Base-by-base conservation (phyloP, 1,140 invertebrate genomes). In the Schlechtendalia chinensis region DNA sequence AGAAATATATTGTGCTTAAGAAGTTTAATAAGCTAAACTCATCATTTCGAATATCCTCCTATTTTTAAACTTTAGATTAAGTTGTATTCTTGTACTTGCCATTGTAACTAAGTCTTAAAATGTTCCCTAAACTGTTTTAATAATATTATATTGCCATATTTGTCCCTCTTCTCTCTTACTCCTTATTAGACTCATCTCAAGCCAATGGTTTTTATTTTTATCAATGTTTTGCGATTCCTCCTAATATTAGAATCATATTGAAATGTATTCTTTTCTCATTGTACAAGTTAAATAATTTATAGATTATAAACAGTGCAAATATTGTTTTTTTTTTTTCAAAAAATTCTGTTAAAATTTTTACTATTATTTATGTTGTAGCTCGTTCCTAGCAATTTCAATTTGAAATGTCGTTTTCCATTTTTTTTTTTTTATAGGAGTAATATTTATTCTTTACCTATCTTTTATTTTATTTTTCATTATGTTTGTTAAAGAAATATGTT, bases 361-460 rank as follows among this genome's bases (percentile, higher is more conserved):
- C 17, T 63, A 63, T 63, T 32, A 17, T 54, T 29, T n/a, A 14
- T n/a, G n/a, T 72, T 72, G 50, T 69, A 69, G 69, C 50, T 54
- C 17, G 50, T 72, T 72, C 69, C 69, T 72, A 72, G 24, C 27
- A 72, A 29, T 53, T 72, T 72, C 69, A 72, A 54, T 16, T 54
- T 72, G 50, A 32, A 72, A 54, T 27, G 17, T 72, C 29, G 17
- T 54, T 54, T 32, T 54, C 17, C 24, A 72, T 72, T 29, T 72
- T 19, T 16, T 63, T 29, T 63, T 39, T 39, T 39, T 39, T 39
- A 39, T 39, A 39, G 5, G 59, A 29, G 1, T 27, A 61, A 61
- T 61, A 19, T 61, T 63, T 63, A 16, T 72, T 29, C 16, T 54
- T 53, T 72, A 29, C 27, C 17, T 67, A n/a, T n/a, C n/a, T n/a